Evolutionary conservation across 2,888 invertebrate genomes (phyloP), one percentile per base, ranked within the genome.

Genomic region (Gerris lacustris): DNA sequence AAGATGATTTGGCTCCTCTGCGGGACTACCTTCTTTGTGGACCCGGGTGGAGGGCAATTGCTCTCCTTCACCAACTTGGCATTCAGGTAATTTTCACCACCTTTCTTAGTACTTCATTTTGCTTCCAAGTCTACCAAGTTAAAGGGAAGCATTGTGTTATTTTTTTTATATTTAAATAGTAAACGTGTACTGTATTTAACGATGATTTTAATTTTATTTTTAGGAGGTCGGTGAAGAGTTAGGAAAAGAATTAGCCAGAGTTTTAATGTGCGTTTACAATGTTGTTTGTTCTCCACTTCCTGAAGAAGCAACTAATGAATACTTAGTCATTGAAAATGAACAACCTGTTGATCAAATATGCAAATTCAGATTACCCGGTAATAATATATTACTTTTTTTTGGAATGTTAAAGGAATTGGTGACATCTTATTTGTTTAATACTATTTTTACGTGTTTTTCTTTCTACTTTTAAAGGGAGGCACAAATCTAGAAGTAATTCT

Each of bases 21-120:
- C 82, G 83, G 72, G 83, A 82, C 74, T 85, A 86, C 78, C 78
- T 87, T 73, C 80, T 85, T 47, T 82, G 82, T 0, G 87, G 85
- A 45, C 82, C 85, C 64, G 87, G 86, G 7, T 87, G 87, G 87
- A 81, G 84, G 72, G 84, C 84, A 73, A 81, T 87, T 18, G 83
- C 84, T 69, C 82, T 85, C 70, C 82, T 87, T 31, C 82, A 84
- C 69, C 80, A 83, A 6, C 78, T 87, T 9, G 86, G 86, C 0
- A 84, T 86, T 7, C 82, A 84, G 82, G 84, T 84, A 70, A 74
- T 75, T 63, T 69, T 70, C 7, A 9, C 6, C 69, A 18, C 2
- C 7, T 43, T n/a, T 5, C 11, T 31, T 17, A n/a, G 1, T 17
- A 4, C 4, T 31, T 31, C 31, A 31, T 31, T 1, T 31, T 31